Conservation (phyloP, 1,140 invertebrate species). For the Apis cerana region DNA sequence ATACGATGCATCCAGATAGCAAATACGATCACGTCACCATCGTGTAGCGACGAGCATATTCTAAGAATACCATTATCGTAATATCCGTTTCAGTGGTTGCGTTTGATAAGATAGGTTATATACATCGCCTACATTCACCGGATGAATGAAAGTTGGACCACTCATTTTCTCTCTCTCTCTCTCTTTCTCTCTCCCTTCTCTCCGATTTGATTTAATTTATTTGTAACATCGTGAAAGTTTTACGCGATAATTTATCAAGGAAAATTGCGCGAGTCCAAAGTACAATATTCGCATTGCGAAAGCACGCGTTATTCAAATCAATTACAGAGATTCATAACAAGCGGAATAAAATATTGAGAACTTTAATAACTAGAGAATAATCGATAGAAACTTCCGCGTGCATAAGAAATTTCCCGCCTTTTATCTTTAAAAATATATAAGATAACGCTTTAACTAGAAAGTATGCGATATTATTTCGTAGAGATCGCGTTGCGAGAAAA, state of each 20-base stretch:
- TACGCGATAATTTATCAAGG: not conserved
- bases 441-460: too few relatives aligned
- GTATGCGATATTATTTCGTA: too few relatives aligned
- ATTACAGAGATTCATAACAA: not conserved
- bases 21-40: not conserved
- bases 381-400: not conserved
- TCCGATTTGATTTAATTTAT: constrained; percentile 17
- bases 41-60: not conserved
- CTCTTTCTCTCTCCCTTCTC: not conserved
- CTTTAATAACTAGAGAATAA: not conserved
- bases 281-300: not conserved
- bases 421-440: too few relatives aligned
- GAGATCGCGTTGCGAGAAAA: too few relatives aligned
- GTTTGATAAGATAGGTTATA: constrained; percentile 65
- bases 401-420: not conserved
- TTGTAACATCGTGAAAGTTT: constrained; percentile 8
- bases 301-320: not conserved
- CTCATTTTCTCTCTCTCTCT: constrained; percentile 27
- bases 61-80: constrained; percentile 65
- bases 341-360: not conserved
- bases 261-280: not conserved
- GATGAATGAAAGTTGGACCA: constrained; percentile 52
- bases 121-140: constrained; percentile 54
- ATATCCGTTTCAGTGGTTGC: constrained; percentile 71
- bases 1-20: not conserved